Evolutionary conservation across 92 coral and sea anemone species (phyloP).

Genomic region (Chrysogorgia sp.): DNA sequence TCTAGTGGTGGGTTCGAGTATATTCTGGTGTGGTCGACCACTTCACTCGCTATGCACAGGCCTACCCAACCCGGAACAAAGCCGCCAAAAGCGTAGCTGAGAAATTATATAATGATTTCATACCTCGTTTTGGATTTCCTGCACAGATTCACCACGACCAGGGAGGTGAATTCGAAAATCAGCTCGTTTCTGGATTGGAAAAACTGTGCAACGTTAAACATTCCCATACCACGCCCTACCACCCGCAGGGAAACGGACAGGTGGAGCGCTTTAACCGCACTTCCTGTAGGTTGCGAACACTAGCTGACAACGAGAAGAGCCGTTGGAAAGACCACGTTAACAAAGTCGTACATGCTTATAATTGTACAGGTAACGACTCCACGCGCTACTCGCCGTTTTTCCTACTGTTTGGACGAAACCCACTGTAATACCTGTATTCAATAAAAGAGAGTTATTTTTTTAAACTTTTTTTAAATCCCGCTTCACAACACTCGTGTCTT

Average conservation of each 20-base stretch:
- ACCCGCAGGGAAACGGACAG: slow-evolving; percentile 12
- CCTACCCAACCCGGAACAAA: slow-evolving; percentile 60
- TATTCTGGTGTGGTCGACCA: slow-evolving; percentile 48
- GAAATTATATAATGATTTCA: slow-evolving; percentile 53
- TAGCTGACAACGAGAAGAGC: too few species aligned
- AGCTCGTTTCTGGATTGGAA: neutral
- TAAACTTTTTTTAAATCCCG: too few species aligned
- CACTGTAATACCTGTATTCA: too few species aligned
- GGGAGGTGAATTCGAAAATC: neutral
- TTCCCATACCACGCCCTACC: neutral
- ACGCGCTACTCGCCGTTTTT: too few species aligned
- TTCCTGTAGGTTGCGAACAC: too few species aligned
- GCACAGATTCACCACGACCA: slow-evolving; percentile 5
- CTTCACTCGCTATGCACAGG: slow-evolving; percentile 56
- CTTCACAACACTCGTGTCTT: too few species aligned
- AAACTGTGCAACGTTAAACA: neutral
- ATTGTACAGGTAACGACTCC: too few species aligned
- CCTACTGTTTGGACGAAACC: too few species aligned
- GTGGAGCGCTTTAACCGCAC: neutral
- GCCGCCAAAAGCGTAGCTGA: slow-evolving; percentile 57
- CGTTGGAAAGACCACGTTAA: too few species aligned
- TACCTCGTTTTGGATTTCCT: slow-evolving; percentile 10
- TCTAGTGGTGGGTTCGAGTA: slow-evolving; percentile 55
- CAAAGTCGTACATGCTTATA: too few species aligned
- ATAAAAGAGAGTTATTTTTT: too few species aligned